phyloP scores from a whole-genome alignment of 1,140 invertebrate genomes.

The Drosophila chauvacae region DNA sequence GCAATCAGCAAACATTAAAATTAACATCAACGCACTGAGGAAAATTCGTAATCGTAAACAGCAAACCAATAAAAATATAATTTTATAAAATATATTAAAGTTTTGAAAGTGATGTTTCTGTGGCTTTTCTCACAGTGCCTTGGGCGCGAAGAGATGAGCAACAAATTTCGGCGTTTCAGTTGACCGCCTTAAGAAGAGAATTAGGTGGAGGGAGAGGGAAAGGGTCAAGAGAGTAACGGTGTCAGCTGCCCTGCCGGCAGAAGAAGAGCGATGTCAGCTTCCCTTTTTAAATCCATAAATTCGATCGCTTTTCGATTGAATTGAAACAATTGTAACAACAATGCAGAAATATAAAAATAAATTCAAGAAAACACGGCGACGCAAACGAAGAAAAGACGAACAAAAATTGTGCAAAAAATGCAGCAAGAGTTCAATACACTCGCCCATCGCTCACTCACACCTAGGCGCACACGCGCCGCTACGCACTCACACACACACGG shows the following conservation, averaged over 20 bases:
- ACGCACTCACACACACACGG: slow-evolving; percentile 17
- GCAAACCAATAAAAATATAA: too few relatives aligned
- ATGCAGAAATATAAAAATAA: slow-evolving; percentile 33
- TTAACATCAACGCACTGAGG: slow-evolving; percentile 27
- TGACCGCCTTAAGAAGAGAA: slow-evolving; percentile 55
- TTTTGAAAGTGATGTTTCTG: not conserved
- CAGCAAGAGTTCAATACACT: slow-evolving; percentile 81
- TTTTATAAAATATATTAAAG: too few relatives aligned
- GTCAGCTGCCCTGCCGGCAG: slow-evolving; percentile 35
- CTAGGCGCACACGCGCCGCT: slow-evolving; percentile 48
- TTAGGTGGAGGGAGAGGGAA: not conserved
- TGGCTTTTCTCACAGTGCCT: slow-evolving; percentile 7
- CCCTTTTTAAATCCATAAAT: slow-evolving; percentile 8
- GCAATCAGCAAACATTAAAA: slow-evolving; percentile 37
- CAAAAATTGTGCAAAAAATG: slow-evolving; percentile 74
- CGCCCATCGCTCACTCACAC: slow-evolving; percentile 39
- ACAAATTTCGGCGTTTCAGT: slow-evolving; percentile 61
- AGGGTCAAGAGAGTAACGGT: slow-evolving; percentile 41
- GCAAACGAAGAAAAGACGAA: slow-evolving; percentile 40
- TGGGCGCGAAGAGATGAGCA: slow-evolving; percentile 14
- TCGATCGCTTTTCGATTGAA: slow-evolving; percentile 7
- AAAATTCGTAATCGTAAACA: not conserved
- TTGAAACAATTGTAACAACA: slow-evolving; percentile 62
- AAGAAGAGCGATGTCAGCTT: slow-evolving; percentile 1
- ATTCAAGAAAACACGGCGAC: slow-evolving; percentile 10